Evolutionary conservation across 1,140 invertebrate genomes (phyloP), one percentile per base, ranked within the genome.

Genomic region (Lordiphosa collinella): DNA sequence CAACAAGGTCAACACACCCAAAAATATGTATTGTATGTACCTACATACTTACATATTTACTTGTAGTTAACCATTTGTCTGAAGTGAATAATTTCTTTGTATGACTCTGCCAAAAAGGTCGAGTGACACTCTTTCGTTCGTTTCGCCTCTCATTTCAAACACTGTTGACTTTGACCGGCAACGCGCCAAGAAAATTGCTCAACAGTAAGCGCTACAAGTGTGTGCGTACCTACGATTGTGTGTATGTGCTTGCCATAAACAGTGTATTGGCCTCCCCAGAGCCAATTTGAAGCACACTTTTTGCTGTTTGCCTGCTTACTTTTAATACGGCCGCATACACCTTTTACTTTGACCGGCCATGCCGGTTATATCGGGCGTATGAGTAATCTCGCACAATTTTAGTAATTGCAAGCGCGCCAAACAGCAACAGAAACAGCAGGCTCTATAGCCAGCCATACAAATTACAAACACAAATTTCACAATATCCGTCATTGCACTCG

Each of bases 351-450:
- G 48, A 66, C 36, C 57, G 34, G 66, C 54, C 53, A 71, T 82
- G 75, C 75, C 75, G 76, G 75, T 80, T 82, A 82, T 82, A 80
- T 66, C 76, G 71, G 75, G 75, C 76, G 75, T 84, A 80, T 80
- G 75, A 80, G 75, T 80, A 80, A 80, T 82, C 53, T 67, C 75
- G 50, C 54, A 80, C 75, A 80, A 80, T 80, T 80, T 80, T 67
- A 82, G 75, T 80, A 80, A 80, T 82, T 80, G 75, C 75, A 49
- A 36, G 71, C 57, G 65, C 70, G 70, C 43, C 60, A 70, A 44
- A 49, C 61, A 63, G 34, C 61, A 75, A 25, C 53, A 67, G n/a
- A 44, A 56, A 51, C 64, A 56, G 16, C 40, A 32, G 46, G n/a
- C 13, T 25, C 40, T 4, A 12, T 22, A 53, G 50, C 69, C 40